Evolutionary conservation across 1,140 invertebrate genomes (phyloP), one percentile per base, ranked within the genome.

Genomic region (Glossosoma conforme): DNA sequence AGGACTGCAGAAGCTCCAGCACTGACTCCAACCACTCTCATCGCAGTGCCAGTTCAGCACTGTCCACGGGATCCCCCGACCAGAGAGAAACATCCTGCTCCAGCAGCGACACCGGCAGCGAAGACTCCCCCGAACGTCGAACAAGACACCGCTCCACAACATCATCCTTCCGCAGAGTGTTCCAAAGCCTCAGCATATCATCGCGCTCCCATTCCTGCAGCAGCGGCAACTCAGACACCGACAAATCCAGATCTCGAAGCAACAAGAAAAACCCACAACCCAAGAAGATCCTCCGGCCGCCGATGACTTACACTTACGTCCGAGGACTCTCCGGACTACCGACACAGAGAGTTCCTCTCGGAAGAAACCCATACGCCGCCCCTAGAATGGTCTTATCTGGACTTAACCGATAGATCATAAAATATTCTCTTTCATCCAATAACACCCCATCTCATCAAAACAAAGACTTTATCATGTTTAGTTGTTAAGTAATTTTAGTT

Each of bases 291-390:
- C 70, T 89, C 2, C 69, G 87, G 17, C 77, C 84, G 17, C 86
- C 86, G 0, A 80, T 87, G 0, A 79, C 83, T 0, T 89, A 89
- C 64, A 87, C 82, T 2, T 89, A 89, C 63, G 79, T 89, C 1
- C 79, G 80, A 49, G 87, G 87, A 30, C 73, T 87, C 37, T 89
- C 86, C 2, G 87, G 87, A 1, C 66, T 89, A 13, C 86, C 86
- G 1, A 89, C 86, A 1, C 85, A 87, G 62, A 74, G 86, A 60
- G 83, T 89, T 2, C 85, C 86, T 0, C 74, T 79, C 37, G 78
- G 68, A 2, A 38, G 58, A 30, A 58, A 54, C 38, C 24, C 43
- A 9, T 53, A 58, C 36, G 35, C 25, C 2, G 14, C 43, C 3
- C 50, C 32, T 2, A 28, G 56, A 1, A 28, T 59, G 3, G 42